A percentile compares a stretch with the other conserved stretches of the same genome.
phyloP scores from a whole-genome alignment of 2,113 vertebrate species.

The Dunckerocampus dactyliophorus region DNA sequence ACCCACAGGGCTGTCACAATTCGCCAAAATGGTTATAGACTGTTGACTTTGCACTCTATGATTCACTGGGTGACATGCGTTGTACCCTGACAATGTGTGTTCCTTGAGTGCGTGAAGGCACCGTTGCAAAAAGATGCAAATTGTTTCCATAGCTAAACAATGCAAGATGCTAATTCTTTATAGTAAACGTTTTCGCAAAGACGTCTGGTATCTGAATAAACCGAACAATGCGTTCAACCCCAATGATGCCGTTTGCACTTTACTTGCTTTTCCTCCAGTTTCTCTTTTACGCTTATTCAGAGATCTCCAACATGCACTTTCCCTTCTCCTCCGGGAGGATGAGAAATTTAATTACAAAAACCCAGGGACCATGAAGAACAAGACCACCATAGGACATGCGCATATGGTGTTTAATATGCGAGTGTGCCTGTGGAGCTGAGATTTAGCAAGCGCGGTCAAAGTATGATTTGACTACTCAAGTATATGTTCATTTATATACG shows the following conservation, averaged over 20 bases:
- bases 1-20: background rate
- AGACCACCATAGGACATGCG: constrained; percentile 30
- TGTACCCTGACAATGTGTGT: background rate
- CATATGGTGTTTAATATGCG: constrained; percentile 17
- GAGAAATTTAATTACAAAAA: constrained; percentile 53
- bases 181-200: too few species aligned
- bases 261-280: constrained; percentile 13
- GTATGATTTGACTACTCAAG: constrained; percentile 36
- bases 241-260: constrained; percentile 1
- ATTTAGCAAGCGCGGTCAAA: constrained; percentile 27
- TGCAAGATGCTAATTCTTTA: too few species aligned
- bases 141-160: too few species aligned
- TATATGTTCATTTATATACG: constrained; percentile 22
- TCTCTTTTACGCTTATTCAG: constrained; percentile 18
- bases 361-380: constrained; percentile 33
- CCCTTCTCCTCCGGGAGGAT: constrained; percentile 23
- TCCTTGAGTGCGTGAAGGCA: background rate
- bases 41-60: background rate
- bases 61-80: background rate
- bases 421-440: background rate
- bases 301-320: constrained; percentile 21
- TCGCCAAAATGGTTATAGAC: background rate
- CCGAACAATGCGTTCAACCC: background rate
- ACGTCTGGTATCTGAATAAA: background rate
- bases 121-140: too few species aligned